These are phyloP conservation scores for Chrysemys picta DNA, from an alignment of 2,113 vertebrate species.

Conservation along the genomic window DNA sequence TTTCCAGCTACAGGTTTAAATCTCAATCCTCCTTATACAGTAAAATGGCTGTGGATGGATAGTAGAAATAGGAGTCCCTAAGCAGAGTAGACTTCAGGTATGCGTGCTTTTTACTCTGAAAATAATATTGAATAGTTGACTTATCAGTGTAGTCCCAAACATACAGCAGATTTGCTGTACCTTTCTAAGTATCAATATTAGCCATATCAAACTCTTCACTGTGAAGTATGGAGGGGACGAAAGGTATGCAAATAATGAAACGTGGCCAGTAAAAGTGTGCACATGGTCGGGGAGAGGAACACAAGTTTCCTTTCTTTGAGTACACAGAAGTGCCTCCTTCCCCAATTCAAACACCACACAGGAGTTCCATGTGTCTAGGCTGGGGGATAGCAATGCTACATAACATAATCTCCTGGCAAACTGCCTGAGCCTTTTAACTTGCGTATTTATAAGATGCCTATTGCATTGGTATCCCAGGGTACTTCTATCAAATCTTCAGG, in stretches of 20 bases:
- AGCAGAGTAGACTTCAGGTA: neutral
- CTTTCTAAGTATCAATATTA: neutral
- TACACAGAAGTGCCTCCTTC: neutral
- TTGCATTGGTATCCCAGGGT: neutral
- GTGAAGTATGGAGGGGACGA: neutral
- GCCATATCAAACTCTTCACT: neutral
- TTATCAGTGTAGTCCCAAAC: neutral
- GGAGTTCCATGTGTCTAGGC: neutral
- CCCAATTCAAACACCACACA: neutral
- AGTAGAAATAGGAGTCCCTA: neutral
- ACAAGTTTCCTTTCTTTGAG: accelerated
- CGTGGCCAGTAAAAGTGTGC: neutral
- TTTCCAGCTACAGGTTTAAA: neutral
- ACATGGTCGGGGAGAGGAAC: neutral
- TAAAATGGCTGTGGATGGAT: neutral
- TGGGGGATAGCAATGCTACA: neutral
- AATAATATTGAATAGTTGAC: slow-evolving; percentile 7
- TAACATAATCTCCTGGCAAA: neutral
- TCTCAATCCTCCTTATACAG: neutral
- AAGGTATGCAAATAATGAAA: neutral
- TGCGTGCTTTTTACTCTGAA: neutral
- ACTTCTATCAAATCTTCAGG: neutral
- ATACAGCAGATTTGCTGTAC: neutral
- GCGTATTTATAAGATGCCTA: neutral
- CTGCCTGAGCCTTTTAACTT: neutral